A percentile compares a stretch with the other conserved stretches of the same genome.
Conservation (phyloP, 2,113 vertebrate genomes). For the Dermatemys mawii region DNA sequence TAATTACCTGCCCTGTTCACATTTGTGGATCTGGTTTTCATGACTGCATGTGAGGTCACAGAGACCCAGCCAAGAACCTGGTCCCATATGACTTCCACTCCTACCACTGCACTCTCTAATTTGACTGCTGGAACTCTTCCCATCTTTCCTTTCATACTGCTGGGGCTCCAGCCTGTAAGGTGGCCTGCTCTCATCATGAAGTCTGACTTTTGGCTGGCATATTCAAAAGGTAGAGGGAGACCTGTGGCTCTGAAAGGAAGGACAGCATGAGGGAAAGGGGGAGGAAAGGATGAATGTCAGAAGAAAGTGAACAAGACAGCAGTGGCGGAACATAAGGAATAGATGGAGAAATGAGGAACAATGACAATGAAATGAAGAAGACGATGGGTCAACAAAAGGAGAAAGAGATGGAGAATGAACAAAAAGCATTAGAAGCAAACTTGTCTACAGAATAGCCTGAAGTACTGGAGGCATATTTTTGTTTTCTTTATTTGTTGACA, state of each 20-base stretch:
- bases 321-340: not conserved
- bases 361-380: not conserved
- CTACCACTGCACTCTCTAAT: not conserved
- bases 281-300: not conserved
- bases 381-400: not conserved
- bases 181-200: not conserved
- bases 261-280: not conserved
- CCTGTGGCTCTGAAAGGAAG: not conserved
- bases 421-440: not conserved
- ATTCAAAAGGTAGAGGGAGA: not conserved
- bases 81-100: not conserved
- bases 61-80: not conserved
- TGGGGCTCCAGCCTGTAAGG: not conserved
- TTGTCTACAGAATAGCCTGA: not conserved
- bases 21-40: not conserved
- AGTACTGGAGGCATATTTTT: not conserved
- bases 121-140: not conserved
- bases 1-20: not conserved
- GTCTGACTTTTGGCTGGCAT: not conserved
- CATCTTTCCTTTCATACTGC: not conserved
- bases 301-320: not conserved
- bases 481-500: not conserved
- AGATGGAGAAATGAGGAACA: not conserved
- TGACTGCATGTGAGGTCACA: not conserved
- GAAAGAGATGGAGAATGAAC: not conserved